Base-by-base conservation (phyloP, 2,797 vertebrate species). In the Enteromius unitaeniatus region DNA sequence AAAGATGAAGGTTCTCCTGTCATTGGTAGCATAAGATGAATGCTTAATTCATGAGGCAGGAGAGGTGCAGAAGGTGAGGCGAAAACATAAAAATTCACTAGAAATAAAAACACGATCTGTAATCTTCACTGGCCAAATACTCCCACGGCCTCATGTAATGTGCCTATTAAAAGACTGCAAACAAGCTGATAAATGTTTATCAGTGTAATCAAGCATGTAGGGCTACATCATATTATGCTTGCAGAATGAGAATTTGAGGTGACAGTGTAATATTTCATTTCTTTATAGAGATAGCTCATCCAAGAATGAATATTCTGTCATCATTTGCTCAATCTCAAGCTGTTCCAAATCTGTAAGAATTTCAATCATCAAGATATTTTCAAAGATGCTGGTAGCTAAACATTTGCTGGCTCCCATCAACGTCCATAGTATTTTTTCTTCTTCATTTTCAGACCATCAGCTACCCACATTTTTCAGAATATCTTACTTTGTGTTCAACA, bases 11-110 rank as follows among this genome's bases (percentile, higher is more conserved):
- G 64, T 37, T 13, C 17, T 47, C 40, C 40, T 62, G 34, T 72
- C 40, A 34, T 19, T 70, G 40, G 1, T 31, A 62, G 53, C 53
- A 73, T 31, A 73, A 37, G 40, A 45, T 34, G 11, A 49, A 73
- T 81, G 19, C 28, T 73, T 17, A 73, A 73, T 81, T 34, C 67
- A 70, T 31, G 17, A 70, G 37, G 23, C 37, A 45, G 79, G 51
- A 81, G 34, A 60, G 10, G 21, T 47, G 31, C 21, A 40, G 34
- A 60, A 17, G 51, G 13, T 60, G 55, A 60, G 68, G 6, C 8
- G 1, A 68, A 70, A 60, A 60, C 58, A 64, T 19, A 26, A 19
- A 58, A 78, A 28, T 13, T 11, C 23, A 45, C 55, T 62, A 42
- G 58, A 4, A 64, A 47, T 64, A 23, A 28, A 58, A 64, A 31